Percentiles rank a stretch among this genome's conserved stretches.
These are phyloP conservation scores for Discoglossus pictus DNA, from an alignment of 2,797 vertebrate genomes.

Conservation along the genomic window DNA sequence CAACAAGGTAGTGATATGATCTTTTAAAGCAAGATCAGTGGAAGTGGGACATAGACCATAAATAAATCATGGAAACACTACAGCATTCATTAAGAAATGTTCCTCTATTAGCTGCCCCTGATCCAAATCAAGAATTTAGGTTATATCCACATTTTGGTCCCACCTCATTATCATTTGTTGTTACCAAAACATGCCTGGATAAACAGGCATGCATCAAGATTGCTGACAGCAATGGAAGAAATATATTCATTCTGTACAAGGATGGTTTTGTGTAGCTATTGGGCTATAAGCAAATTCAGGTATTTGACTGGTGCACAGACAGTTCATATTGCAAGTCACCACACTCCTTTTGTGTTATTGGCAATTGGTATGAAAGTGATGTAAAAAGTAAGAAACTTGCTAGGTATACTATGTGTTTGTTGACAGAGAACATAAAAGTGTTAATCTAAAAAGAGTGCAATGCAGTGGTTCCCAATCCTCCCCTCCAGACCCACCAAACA, in stretches of 20 bases:
- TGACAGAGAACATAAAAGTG: too few relatives aligned
- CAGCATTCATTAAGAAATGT: neutral
- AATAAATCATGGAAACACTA: neutral
- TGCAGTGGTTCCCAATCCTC: too few relatives aligned
- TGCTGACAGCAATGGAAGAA: neutral
- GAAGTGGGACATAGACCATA: neutral
- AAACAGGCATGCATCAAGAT: neutral
- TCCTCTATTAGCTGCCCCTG: constrained; percentile 7
- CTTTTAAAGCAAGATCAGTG: neutral
- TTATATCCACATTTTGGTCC: neutral
- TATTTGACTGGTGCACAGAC: constrained; percentile 6
- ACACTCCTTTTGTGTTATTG: constrained; percentile 1
- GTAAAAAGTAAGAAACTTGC: too few relatives aligned
- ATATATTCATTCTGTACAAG: neutral
- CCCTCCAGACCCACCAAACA: too few relatives aligned
- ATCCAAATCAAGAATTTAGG: neutral
- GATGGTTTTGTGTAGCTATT: neutral
- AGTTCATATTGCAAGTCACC: neutral
- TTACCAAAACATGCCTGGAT: neutral
- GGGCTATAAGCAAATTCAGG: constrained; percentile 9
- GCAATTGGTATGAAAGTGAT: too few relatives aligned
- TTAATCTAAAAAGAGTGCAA: too few relatives aligned
- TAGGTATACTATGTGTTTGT: too few relatives aligned
- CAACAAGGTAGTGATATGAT: too few relatives aligned
- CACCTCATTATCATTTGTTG: neutral